Percentiles rank a stretch among this genome's conserved stretches.
Evolutionary conservation across 2,888 invertebrate species (phyloP).

Genomic region (Coleophora flavipennella): DNA sequence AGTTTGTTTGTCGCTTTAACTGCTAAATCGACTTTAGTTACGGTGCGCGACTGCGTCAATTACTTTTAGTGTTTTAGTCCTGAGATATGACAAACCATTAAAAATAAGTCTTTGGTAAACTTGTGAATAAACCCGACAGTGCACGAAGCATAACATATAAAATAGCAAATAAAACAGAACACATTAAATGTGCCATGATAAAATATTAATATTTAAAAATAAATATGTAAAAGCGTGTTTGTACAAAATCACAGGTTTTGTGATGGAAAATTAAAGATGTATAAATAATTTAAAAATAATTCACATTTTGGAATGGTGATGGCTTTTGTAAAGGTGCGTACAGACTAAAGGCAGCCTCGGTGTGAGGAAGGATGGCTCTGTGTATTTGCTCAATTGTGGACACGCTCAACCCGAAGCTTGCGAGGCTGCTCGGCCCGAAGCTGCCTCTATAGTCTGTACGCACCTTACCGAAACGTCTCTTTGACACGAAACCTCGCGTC

Average conservation of each 20-base stretch:
- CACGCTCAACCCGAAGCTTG: too few species aligned
- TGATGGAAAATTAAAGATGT: background rate
- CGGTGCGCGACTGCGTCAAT: too few species aligned
- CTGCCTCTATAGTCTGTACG: too few species aligned
- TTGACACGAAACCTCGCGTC: too few species aligned
- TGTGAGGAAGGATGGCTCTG: background rate
- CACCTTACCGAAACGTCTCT: too few species aligned
- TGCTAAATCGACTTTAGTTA: too few species aligned
- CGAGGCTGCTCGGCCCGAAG: too few species aligned
- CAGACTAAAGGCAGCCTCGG: too few species aligned
- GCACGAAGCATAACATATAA: constrained; percentile 12
- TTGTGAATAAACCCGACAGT: constrained; percentile 15
- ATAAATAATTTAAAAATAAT: background rate
- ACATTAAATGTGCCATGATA: constrained; percentile 29
- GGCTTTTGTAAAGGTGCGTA: background rate
- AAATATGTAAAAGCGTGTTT: background rate
- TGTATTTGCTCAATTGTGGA: background rate
- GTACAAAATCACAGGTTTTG: background rate
- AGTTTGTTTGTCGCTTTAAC: too few species aligned
- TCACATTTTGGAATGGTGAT: background rate
- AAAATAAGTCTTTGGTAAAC: constrained; percentile 31
- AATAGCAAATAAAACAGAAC: constrained; percentile 17
- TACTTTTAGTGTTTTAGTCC: background rate
- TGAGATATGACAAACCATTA: constrained; percentile 2
- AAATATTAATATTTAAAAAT: background rate